Evolutionary conservation across 2,797 vertebrate genomes (phyloP), one percentile per base, ranked within the genome.

Genomic region (Sebastolobus altivelis): DNA sequence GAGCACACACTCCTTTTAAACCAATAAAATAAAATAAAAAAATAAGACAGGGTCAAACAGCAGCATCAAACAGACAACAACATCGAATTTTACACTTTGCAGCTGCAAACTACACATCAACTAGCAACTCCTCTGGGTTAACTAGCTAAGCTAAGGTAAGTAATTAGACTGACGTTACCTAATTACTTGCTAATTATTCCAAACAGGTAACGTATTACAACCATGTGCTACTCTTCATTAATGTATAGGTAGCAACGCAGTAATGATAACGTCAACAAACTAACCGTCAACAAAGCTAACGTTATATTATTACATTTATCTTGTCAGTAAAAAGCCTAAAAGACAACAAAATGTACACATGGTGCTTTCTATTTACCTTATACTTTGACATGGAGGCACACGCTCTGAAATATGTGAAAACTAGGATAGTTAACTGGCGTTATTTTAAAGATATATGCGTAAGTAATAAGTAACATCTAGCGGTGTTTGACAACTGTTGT

Each of bases 301-400:
- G 18, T 18, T 49, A 49, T 49, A 10, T 52, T 49, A 16, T 52
- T 5, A 33, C 6, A 2, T 61, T 1, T 22, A n/a, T 25, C 5
- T 33, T 54, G 8, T 60, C 22, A 55, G 25, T 25, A 27, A 2
- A 40, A 83, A 43, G 1, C 3, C 8, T 8, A n/a, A 2, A 43
- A 37, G 1, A 38, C 27, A 65, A 61, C 10, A 29, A 20, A 18
- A 37, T 35, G 1, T 38, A 12, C 27, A 65, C 22, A 6, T 1
- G 2, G 8, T 16, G 10, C 1, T 46, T 31, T 65, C 13, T 40
- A 3, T 69, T 87, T 91, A 93, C 91, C 90, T 91, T 93, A 14
- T 75, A 84, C 71, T 94, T 96, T 12, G 92, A 93, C 94, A 95
- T 95, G 7, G 52, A 37, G 35, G 58, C 13, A 5, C 6, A 49